These are phyloP conservation scores for Grallaria varia DNA, from an alignment of 2,113 vertebrate genomes.

Conservation along the genomic window DNA sequence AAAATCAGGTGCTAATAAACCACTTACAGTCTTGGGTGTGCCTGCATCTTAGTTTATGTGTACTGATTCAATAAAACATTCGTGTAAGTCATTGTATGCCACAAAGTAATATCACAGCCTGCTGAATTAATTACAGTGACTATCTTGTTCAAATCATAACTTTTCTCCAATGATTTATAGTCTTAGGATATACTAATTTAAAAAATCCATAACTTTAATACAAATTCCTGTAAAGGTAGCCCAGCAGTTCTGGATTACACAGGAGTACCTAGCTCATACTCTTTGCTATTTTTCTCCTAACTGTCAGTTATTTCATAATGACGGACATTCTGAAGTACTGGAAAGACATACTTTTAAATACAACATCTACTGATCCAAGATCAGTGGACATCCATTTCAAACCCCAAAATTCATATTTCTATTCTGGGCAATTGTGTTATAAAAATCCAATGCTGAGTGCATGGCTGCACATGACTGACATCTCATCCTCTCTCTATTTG, in stretches of 20 bases:
- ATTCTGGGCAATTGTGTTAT: background rate
- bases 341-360: background rate
- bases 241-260: background rate
- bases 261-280: background rate
- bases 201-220: background rate
- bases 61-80: background rate
- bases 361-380: background rate
- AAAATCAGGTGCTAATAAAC: background rate
- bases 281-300: background rate
- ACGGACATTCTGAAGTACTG: background rate
- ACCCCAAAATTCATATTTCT: background rate
- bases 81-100: background rate
- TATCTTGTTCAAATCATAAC: background rate
- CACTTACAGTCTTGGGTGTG: background rate
- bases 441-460: background rate
- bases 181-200: background rate
- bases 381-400: background rate
- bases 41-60: background rate
- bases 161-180: background rate
- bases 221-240: background rate
- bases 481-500: slow-evolving; percentile 5
- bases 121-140: background rate
- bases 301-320: background rate
- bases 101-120: background rate
- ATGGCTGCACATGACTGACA: background rate